A percentile compares a stretch with the other conserved stretches of the same genome.
Conservation (phyloP, 1,140 invertebrate genomes). For the Luehdorfia chinensis region DNA sequence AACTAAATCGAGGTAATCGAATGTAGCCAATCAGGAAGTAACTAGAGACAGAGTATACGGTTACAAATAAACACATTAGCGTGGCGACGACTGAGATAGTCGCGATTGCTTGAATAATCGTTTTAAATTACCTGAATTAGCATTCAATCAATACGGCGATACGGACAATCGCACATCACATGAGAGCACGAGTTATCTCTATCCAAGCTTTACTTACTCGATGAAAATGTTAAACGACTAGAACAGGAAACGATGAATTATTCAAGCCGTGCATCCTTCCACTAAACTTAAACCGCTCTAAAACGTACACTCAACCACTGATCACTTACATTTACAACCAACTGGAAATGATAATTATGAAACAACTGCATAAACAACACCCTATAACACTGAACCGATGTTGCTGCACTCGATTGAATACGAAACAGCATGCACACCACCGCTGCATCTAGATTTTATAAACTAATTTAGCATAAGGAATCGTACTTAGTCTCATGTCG, state of each 20-base stretch:
- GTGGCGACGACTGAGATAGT: slow-evolving; percentile 11
- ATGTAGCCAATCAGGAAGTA: slow-evolving; percentile 11
- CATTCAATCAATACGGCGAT: slow-evolving; percentile 2
- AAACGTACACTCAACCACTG: slow-evolving; percentile 22
- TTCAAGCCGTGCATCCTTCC: slow-evolving; percentile 28
- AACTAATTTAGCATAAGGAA: slow-evolving; percentile 45
- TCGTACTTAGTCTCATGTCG: slow-evolving; percentile 71
- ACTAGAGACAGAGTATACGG: slow-evolving; percentile 17
- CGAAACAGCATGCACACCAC: slow-evolving; percentile 11
- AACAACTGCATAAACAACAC: slow-evolving; percentile 12
- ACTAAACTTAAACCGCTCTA: slow-evolving; percentile 34
- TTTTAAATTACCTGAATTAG: slow-evolving; percentile 15
- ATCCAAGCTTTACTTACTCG: slow-evolving; percentile 22
- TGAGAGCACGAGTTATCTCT: slow-evolving; percentile 2
- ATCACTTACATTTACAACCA: slow-evolving; percentile 21
- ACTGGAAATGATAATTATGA: slow-evolving; percentile 9
- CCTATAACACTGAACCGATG: slow-evolving; percentile 17
- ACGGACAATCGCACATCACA: background rate
- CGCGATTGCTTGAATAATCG: slow-evolving; percentile 9
- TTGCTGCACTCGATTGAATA: slow-evolving; percentile 26
- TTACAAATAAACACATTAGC: slow-evolving; percentile 22
- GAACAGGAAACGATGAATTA: slow-evolving; percentile 47
- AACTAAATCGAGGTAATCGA: slow-evolving; percentile 10
- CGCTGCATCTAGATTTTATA: slow-evolving; percentile 31
- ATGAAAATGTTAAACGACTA: slow-evolving; percentile 34